A percentile compares a stretch with the other conserved stretches of the same genome.
These are phyloP conservation scores for Amazonetta brasiliensis DNA, from an alignment of 2,797 vertebrate genomes.

Conservation along the genomic window DNA sequence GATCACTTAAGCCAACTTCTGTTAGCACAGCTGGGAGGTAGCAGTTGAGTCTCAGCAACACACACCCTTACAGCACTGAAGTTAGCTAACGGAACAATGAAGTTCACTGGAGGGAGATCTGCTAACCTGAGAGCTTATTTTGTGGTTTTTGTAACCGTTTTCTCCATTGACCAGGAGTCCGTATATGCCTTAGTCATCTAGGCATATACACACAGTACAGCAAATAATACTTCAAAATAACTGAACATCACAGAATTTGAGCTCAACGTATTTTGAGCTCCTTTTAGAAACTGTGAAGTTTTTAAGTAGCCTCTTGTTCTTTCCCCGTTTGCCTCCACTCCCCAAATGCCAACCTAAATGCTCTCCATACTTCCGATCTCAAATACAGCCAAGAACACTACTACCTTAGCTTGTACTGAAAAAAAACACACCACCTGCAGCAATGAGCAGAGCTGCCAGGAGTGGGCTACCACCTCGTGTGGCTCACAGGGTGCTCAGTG, in stretches of 20 bases:
- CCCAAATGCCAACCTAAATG: not conserved
- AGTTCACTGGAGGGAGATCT: not conserved
- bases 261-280: not conserved
- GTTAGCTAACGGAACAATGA: not conserved
- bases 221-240: not conserved
- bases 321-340: not conserved
- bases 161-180: not conserved
- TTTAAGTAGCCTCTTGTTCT: not conserved
- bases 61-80: not conserved
- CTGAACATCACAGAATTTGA: not conserved
- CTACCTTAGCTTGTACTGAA: not conserved
- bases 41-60: not conserved
- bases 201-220: not conserved
- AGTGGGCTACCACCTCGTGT: not conserved
- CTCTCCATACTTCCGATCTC: not conserved
- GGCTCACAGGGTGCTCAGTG: not conserved
- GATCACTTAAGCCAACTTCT: not conserved
- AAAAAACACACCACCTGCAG: not conserved
- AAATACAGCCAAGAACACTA: not conserved
- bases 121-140: not conserved
- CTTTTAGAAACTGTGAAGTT: fast-evolving
- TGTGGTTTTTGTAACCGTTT: not conserved
- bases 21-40: not conserved
- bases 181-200: not conserved
- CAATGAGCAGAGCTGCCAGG: not conserved